These are phyloP conservation scores for Metaphire vulgaris DNA, from an alignment of 1,140 invertebrate species.

Conservation along the genomic window DNA sequence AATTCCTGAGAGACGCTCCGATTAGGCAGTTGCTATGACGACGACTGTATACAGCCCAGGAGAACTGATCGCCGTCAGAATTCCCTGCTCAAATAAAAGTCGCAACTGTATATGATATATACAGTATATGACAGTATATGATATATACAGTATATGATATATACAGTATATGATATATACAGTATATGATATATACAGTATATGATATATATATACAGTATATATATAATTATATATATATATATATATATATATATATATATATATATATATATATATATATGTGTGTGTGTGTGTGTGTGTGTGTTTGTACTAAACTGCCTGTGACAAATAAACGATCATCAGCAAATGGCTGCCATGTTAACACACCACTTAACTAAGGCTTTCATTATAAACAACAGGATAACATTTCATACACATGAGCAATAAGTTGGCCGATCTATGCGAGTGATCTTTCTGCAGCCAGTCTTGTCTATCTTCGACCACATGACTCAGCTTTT, in stretches of 20 bases:
- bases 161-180: too few species aligned
- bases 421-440: too few species aligned
- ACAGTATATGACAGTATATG: neutral
- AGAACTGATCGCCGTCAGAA: neutral
- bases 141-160: neutral
- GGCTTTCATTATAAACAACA: too few species aligned
- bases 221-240: neutral
- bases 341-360: too few species aligned
- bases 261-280: neutral
- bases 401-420: too few species aligned
- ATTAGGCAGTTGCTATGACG: neutral
- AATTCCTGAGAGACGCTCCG: neutral
- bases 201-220: neutral
- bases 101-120: neutral
- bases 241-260: neutral
- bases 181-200: neutral
- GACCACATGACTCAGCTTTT: too few species aligned
- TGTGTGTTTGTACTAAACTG: too few species aligned
- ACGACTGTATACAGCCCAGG: neutral
- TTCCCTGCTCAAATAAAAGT: neutral
- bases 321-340: too few species aligned
- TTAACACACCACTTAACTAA: too few species aligned
- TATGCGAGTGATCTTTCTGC: too few species aligned
- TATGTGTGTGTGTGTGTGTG: too few species aligned
- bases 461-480: too few species aligned